These are phyloP conservation scores for Lagodon rhomboides DNA, from an alignment of 2,797 vertebrate genomes.

Conservation along the genomic window DNA sequence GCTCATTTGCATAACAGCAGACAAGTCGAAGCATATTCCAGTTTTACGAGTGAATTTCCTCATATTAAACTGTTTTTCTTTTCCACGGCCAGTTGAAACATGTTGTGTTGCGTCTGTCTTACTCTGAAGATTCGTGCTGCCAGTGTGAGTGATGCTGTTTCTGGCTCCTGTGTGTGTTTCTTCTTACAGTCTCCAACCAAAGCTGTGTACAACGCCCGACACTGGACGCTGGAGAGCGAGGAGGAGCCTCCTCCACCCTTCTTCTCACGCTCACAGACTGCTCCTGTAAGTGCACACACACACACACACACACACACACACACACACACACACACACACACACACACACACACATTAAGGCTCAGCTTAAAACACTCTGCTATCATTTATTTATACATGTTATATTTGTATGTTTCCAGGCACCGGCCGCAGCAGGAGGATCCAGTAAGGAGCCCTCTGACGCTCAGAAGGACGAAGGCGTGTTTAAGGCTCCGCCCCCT, in stretches of 20 bases:
- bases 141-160: background rate
- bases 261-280: constrained; percentile 42
- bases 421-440: constrained; percentile 48
- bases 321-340: background rate
- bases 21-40: too few species aligned
- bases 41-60: background rate
- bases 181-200: constrained; percentile 91
- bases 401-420: constrained; percentile 27
- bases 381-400: background rate
- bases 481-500: constrained; percentile 97
- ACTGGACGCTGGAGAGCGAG: constrained; percentile 87
- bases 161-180: constrained; percentile 5
- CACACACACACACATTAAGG: background rate
- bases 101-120: background rate
- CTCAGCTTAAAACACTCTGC: background rate
- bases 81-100: background rate
- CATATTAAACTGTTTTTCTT: background rate
- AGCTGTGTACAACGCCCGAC: constrained; percentile 95
- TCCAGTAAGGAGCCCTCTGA: constrained; percentile 82
- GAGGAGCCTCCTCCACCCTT: constrained; percentile 65
- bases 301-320: background rate
- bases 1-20: background rate
- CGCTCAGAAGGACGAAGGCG: constrained; percentile 91
- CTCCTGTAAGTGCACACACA: constrained; percentile 56
- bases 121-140: too few species aligned